Evolutionary conservation across 2,888 invertebrate species (phyloP), one percentile per base, ranked within the genome.

Genomic region (Lamproptera curius): DNA sequence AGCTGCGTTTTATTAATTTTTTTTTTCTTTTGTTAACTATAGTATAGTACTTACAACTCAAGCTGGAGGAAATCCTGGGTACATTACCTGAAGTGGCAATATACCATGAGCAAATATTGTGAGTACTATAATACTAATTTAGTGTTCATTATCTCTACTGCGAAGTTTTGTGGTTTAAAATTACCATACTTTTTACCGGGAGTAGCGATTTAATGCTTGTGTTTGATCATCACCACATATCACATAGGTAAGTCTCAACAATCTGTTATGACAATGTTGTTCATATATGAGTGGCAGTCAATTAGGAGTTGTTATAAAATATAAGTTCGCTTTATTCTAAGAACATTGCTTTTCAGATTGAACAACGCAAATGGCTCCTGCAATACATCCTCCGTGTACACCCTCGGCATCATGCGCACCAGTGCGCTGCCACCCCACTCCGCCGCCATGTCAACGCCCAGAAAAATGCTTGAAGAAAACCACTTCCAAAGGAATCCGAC

Each of bases 361-460:
- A 34, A 23, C 44, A 42, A 23, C 31, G 34, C 9, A 26, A 52
- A 82, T 82, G 82, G 74, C 80, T 52, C 81, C 79, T 8, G 48
- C 63, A 51, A 65, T 72, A 52, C 83, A 83, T 55, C 85, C 85
- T 37, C 78, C 86, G 31, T 86, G 86, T 61, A 79, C 77, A 13
- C 84, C 85, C 2, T 62, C 73, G 3, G 70, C 85, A 17, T 79
- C 84, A 1, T 85, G 86, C 62, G 57, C 63, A 16, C 76, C 78
- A 0, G 48, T 72, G 28, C 73, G 82, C 46, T 86, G 86, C 56
- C 84, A 86, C 36, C 86, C 83, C 10, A 63, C 71, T 3, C 73
- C 74, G 9, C 83, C 85, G 0, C 75, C 76, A 2, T 86, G 86
- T 53, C 13, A 62, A 39, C 68, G 72, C 42, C 86, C 86, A 11